A percentile compares a stretch with the other conserved stretches of the same genome.
phyloP scores from a whole-genome alignment of 2,888 invertebrate genomes.

The Dinocampus coccinellae region DNA sequence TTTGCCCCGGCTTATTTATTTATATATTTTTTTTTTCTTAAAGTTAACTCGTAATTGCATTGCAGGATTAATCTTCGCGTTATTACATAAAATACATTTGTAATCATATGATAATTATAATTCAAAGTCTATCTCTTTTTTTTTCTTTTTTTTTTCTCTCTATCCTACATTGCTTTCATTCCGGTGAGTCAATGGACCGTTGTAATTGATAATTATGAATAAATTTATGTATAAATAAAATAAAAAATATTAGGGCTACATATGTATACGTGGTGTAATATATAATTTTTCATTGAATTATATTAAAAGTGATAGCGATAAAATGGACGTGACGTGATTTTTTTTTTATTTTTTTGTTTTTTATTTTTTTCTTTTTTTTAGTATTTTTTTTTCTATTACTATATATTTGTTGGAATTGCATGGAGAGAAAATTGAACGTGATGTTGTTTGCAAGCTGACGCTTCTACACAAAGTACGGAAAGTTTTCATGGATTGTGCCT shows the following conservation, averaged over 20 bases:
- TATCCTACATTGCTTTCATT: conserved; percentile 1
- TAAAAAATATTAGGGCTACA: background rate
- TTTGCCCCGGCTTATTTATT: no score
- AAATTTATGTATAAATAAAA: background rate
- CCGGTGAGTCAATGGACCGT: conserved; percentile 23
- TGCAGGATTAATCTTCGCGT: background rate
- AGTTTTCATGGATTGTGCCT: conserved; percentile 22
- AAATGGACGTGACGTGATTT: background rate
- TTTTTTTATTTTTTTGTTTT: background rate
- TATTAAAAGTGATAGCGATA: background rate
- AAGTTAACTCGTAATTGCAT: background rate
- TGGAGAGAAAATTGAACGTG: background rate
- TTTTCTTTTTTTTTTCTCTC: no score
- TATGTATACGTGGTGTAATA: background rate
- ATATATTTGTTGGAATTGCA: background rate
- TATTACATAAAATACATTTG: background rate
- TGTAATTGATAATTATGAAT: conserved; percentile 15
- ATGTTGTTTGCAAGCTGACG: conserved; percentile 17
- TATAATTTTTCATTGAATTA: background rate
- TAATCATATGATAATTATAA: no score
- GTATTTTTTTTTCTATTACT: background rate
- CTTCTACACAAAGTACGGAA: conserved; percentile 10
- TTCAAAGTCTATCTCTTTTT: no score
- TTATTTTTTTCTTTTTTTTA: background rate
- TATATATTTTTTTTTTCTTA: background rate